phyloP scores from a whole-genome alignment of 1,140 invertebrate genomes.

The Lucilia cuprina region DNA sequence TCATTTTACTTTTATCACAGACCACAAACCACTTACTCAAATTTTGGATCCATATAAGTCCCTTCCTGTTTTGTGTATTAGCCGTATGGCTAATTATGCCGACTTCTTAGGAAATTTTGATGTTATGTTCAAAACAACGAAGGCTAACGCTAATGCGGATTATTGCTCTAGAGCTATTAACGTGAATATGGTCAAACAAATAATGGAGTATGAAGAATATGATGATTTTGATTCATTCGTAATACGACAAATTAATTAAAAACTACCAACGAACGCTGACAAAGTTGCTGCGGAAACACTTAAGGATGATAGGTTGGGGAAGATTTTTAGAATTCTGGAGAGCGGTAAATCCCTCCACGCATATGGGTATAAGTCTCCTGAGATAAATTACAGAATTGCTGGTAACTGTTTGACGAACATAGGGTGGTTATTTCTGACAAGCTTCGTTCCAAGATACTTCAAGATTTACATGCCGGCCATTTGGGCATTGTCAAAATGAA shows the following conservation, averaged over 20 bases:
- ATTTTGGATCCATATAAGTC: conserved; percentile 50
- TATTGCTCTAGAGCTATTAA: conserved; percentile 40
- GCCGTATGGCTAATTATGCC: conserved; percentile 36
- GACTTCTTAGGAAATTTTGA: not conserved
- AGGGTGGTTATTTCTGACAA: no score
- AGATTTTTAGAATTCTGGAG: not conserved
- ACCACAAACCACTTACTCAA: conserved; percentile 63
- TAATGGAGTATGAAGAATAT: conserved; percentile 43
- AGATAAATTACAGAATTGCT: no score
- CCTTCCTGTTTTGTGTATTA: conserved; percentile 55
- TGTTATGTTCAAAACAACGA: not conserved
- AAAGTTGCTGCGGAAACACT: not conserved
- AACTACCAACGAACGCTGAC: not conserved
- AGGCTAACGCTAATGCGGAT: conserved; percentile 23
- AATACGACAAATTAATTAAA: conserved; percentile 22
- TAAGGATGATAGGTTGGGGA: not conserved
- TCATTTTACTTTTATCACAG: conserved; percentile 63
- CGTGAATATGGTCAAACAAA: conserved; percentile 40
- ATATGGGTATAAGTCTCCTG: not conserved
- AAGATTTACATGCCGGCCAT: no score
- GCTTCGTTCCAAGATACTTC: no score
- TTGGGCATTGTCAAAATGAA: not conserved
- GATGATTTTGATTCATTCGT: conserved; percentile 34
- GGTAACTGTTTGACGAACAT: no score
- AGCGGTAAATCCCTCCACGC: not conserved